Evolutionary conservation across 2,113 vertebrate genomes (phyloP).

Genomic region (Barnardius zonarius): DNA sequence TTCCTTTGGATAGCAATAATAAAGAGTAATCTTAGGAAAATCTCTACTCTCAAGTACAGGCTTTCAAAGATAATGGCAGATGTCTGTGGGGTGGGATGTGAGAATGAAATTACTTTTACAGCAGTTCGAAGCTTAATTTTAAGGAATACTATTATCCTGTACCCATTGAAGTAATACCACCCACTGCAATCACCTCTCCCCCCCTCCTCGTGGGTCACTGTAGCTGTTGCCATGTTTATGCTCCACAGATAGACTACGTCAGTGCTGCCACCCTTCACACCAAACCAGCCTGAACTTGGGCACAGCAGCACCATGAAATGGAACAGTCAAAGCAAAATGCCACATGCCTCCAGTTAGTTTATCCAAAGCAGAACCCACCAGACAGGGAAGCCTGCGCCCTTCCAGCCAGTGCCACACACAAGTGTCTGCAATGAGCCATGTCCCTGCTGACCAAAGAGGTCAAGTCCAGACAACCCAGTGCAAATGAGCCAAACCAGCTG

Average conservation of each 20-base stretch:
- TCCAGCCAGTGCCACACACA: neutral
- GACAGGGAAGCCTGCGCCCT: neutral
- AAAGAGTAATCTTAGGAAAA: neutral
- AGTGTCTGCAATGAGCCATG: neutral
- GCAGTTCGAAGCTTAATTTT: neutral
- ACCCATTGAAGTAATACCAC: neutral
- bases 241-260: rapidly evolving
- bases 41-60: neutral
- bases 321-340: neutral
- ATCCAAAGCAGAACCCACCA: neutral
- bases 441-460: neutral
- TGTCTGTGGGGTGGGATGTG: neutral
- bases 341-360: neutral
- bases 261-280: neutral
- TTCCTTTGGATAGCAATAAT: neutral
- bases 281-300: neutral
- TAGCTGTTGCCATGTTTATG: too few relatives aligned
- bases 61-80: neutral
- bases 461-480: neutral
- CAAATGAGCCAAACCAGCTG: neutral
- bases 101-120: neutral
- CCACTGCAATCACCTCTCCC: neutral
- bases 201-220: too few relatives aligned
- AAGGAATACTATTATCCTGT: neutral
- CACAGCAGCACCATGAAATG: neutral